A percentile compares a stretch with the other conserved stretches of the same genome.
Evolutionary conservation across 1,140 invertebrate genomes (phyloP).

Genomic region (Trichonephila clavata): DNA sequence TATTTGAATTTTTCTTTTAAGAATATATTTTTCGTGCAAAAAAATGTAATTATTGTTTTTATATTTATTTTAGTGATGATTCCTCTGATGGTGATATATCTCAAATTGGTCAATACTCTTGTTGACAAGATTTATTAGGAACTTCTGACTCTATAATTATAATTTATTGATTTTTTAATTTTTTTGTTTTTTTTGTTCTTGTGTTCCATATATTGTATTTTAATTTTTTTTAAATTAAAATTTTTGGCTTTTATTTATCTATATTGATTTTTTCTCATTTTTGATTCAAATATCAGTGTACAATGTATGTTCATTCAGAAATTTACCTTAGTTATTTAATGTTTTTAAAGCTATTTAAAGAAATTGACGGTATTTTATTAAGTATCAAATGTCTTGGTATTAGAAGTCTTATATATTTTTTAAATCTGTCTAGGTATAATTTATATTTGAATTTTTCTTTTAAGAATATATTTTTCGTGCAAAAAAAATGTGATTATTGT

Average conservation of each 20-base stretch:
- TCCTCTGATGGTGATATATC: conserved; percentile 84
- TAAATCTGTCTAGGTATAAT: neutral
- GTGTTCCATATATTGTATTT: no score
- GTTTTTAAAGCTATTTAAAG: no score
- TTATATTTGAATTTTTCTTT: neutral
- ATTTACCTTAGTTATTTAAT: no score
- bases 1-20: neutral
- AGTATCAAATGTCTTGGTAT: no score
- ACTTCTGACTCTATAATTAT: conserved; percentile 89
- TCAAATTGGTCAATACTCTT: conserved; percentile 90
- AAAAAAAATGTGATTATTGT: no score
- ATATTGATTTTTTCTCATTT: no score
- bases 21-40: neutral
- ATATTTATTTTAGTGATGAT: conserved; percentile 82
- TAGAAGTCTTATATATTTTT: neutral
- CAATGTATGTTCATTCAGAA: no score
- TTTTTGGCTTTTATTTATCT: no score
- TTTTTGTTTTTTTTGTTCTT: conserved; percentile 79
- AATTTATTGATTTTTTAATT: neutral
- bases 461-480: neutral
- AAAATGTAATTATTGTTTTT: no score
- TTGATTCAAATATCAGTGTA: no score
- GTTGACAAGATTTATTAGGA: conserved; percentile 94
- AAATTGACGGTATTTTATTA: no score
- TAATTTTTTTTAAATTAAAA: no score